Evolutionary conservation across 2,888 invertebrate species (phyloP), one percentile per base, ranked within the genome.

Genomic region (Bembecia ichneumoniformis): DNA sequence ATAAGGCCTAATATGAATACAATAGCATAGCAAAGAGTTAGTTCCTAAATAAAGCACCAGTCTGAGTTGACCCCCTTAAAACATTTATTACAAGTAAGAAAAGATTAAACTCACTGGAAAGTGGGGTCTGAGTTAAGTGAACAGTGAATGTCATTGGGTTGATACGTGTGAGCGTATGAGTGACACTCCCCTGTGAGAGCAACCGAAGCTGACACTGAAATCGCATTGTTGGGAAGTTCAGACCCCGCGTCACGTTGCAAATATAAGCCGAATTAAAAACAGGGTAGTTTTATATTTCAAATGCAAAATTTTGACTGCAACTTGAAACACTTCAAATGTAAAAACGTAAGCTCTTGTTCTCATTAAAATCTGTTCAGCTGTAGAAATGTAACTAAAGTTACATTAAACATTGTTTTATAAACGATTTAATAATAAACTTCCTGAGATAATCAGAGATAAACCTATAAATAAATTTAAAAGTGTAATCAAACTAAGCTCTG

Each of bases 121-220:
- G 54, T 58, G 64, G 55, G 79, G 59, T 75, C 81, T 64, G 49
- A 49, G 52, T 56, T 66, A 64, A 72, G 62, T 77, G 75, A 80
- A 55, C 62, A 59, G 71, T 64, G 71, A 74, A 74, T 78, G 72
- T 74, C 76, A 75, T 75, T 74, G 75, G 74, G 68, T 69, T 74
- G 76, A 75, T 80, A 75, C 75, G 67, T 71, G 68, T 75, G 73
- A 74, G 65, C 66, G 73, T 70, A 74, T 81, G 82, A 82, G 73
- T 82, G 82, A 82, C 82, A 81, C 77, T 77, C 81, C 82, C 82
- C 74, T 67, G 74, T 73, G 76, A 67, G 70, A 68, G 70, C 28
- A 28, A 67, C 71, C 67, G 69, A 71, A 68, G 67, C 74, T 74
- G 73, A 73, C 77, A 75, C 67, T 64, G 67, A 64, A 66, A 67